Conservation (phyloP, 2,113 vertebrate genomes). For the Tyto alba region DNA sequence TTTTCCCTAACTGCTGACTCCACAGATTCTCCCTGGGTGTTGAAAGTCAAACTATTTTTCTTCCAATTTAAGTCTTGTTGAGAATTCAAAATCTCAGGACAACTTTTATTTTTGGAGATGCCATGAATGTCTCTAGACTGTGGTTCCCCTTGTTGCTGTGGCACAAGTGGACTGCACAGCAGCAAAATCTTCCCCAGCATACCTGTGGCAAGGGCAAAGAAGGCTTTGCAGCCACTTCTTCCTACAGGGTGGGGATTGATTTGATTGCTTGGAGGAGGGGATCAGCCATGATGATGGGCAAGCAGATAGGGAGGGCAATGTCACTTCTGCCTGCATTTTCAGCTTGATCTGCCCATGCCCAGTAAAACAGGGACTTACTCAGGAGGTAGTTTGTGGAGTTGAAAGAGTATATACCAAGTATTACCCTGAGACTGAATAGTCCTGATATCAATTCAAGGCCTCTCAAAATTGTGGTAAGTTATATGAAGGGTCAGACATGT, state of each 20-base stretch:
- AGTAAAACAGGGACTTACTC: background rate
- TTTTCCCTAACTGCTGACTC: background rate
- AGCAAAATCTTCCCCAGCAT: background rate
- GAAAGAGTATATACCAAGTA: background rate
- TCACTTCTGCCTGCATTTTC: background rate
- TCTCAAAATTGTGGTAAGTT: background rate
- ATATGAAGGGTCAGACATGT: background rate
- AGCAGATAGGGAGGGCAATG: background rate
- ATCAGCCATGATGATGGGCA: background rate
- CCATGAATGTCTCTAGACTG: fast-evolving
- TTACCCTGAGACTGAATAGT: background rate
- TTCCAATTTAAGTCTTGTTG: background rate
- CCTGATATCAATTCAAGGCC: background rate
- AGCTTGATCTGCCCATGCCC: background rate
- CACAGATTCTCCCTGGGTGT: background rate
- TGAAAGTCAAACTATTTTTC: background rate
- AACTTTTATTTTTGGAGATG: background rate
- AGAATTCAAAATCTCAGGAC: background rate
- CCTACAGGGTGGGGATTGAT: background rate
- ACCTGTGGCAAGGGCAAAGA: background rate
- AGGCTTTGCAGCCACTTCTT: background rate
- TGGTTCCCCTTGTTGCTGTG: background rate
- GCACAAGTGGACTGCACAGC: fast-evolving
- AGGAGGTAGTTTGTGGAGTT: background rate
- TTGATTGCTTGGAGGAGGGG: background rate